Base-by-base conservation (phyloP, 2,797 vertebrate genomes). In the Zalophus californianus region DNA sequence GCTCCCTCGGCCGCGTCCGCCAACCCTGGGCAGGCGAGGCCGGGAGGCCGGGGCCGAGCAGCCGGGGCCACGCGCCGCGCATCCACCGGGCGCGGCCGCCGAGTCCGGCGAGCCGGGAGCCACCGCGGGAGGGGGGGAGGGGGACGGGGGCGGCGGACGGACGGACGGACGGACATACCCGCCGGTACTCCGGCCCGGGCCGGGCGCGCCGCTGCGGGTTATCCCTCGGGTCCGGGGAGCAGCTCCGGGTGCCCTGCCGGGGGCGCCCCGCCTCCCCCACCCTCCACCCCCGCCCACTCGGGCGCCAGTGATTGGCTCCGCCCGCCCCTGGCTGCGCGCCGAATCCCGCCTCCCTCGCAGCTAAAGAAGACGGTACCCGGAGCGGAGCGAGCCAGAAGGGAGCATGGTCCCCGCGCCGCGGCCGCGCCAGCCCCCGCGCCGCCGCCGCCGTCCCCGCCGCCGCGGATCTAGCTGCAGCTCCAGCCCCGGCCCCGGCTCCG, bases 311-410 rank as follows among this genome's bases (percentile, higher is more conserved):
- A 98, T 98, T 98, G 98, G 97, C 97, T 96, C 97, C 92, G 97
- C 98, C 94, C 95, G 97, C 85, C 97, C 95, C 97, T 97, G 97
- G 97, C 98, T 86, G 97, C 90, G 96, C 97, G 97, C 98, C 97
- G 91, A 41, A 89, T 96, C 98, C 97, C 97, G 97, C 97, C 98
- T 97, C 96, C 97, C 98, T 97, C 96, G 77, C 98, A 88, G 98
- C 97, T 98, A 97, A 97, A 98, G 98, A 97, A 97, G 97, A 98
- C 97, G 92, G 97, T 97, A 75, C 98, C 96, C 96, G 96, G 92
- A 96, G 98, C 97, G 95, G 85, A 97, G 97, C 96, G 95, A 98
- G 97, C 97, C 98, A 97, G 97, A 98, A 97, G 98, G 98, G 97
- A 98, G 98, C 97, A 98, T 98, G 98, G 97, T 98, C 97, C 97